These are phyloP conservation scores for Eremophila alpestris DNA, from an alignment of 2,797 vertebrate species.

Conservation along the genomic window DNA sequence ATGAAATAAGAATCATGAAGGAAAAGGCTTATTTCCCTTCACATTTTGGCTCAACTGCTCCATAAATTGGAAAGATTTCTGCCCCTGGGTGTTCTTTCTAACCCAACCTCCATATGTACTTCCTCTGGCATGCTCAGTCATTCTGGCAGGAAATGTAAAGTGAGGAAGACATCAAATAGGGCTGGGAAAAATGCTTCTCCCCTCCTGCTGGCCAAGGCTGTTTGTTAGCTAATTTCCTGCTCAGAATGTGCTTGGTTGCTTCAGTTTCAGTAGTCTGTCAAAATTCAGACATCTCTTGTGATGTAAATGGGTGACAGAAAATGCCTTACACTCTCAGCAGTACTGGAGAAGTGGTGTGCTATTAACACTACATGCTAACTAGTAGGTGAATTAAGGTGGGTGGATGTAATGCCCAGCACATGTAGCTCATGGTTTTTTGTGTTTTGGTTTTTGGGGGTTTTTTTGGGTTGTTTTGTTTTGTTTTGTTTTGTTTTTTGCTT, in stretches of 20 bases:
- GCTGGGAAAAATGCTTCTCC: conserved; percentile 9
- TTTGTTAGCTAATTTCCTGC: conserved; percentile 46
- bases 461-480: background rate
- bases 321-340: background rate
- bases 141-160: conserved; percentile 55
- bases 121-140: background rate
- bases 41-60: background rate
- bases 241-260: background rate
- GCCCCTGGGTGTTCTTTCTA: background rate
- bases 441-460: background rate
- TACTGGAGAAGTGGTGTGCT: background rate
- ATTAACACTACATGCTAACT: background rate
- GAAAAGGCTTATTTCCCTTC: background rate
- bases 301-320: background rate
- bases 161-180: background rate
- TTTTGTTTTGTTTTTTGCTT: background rate
- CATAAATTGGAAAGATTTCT: background rate
- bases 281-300: background rate
- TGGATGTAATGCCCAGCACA: background rate
- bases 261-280: background rate
- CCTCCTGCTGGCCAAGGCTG: background rate
- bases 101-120: background rate
- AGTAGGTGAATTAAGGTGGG: background rate
- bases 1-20: background rate
- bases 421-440: background rate